Evolutionary conservation across 2,797 vertebrate genomes (phyloP).

Genomic region (Anniella stebbinsi): DNA sequence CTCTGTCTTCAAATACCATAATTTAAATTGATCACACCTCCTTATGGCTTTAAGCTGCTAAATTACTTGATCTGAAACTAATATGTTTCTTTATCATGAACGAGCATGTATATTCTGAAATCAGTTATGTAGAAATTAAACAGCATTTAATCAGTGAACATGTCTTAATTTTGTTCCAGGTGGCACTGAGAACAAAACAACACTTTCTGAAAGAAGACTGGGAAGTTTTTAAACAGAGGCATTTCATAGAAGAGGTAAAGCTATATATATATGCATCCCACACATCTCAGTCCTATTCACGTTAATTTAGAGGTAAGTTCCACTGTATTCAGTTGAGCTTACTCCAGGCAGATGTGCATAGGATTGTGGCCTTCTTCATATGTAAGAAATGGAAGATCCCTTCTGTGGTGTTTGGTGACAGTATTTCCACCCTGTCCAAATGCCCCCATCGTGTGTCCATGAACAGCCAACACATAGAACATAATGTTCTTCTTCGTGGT

Average conservation of each 20-base stretch:
- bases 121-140: background rate
- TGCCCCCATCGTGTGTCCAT: background rate
- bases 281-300: background rate
- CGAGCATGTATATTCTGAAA: background rate
- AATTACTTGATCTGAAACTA: background rate
- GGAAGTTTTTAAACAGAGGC: constrained; percentile 95
- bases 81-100: background rate
- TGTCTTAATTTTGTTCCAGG: constrained; percentile 79
- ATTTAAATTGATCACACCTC: background rate
- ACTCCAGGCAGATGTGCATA: background rate
- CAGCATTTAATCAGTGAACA: constrained; percentile 51
- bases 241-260: constrained; percentile 94
- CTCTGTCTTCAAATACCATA: background rate
- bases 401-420: background rate
- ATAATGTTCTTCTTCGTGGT: too few species aligned
- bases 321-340: background rate
- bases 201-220: constrained; percentile 95
- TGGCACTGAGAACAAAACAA: constrained; percentile 92
- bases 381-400: background rate
- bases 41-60: background rate
- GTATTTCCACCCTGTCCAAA: too few species aligned
- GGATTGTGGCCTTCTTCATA: background rate
- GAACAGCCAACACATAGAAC: background rate
- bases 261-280: background rate
- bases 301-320: background rate